phyloP scores from a whole-genome alignment of 2,888 invertebrate species.

The Sphecodes monilicornis region DNA sequence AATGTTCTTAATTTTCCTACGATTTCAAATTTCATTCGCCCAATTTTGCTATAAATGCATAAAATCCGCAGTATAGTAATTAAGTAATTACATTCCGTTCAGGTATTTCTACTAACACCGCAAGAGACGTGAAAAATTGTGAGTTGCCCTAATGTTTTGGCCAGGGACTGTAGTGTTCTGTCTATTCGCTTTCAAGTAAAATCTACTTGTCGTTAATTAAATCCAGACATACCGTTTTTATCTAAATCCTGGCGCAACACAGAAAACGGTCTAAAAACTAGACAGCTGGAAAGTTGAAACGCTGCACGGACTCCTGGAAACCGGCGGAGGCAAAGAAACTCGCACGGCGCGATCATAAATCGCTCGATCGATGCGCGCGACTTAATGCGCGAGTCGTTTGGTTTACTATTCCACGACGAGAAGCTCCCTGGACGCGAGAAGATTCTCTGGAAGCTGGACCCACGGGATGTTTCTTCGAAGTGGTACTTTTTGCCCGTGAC shows the following conservation, averaged over 20 bases:
- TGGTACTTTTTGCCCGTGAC: conserved; percentile 30
- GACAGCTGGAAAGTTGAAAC: not conserved
- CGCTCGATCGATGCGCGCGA: conserved; percentile 44
- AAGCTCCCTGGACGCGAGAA: conserved; percentile 27
- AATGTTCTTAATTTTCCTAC: too few relatives aligned
- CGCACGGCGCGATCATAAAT: conserved; percentile 24
- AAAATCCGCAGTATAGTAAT: too few relatives aligned
- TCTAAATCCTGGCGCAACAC: not conserved
- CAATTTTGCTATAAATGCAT: too few relatives aligned
- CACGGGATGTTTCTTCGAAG: conserved; percentile 42
- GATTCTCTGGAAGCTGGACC: conserved; percentile 50
- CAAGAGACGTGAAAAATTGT: not conserved
- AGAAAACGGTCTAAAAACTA: not conserved
- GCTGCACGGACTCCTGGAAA: conserved; percentile 12
- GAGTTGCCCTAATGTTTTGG: too few relatives aligned
- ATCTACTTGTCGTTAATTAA: not conserved
- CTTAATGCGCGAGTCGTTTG: conserved; percentile 23
- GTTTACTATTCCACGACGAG: conserved; percentile 7
- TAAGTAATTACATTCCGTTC: too few relatives aligned
- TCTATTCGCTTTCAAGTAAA: not conserved
- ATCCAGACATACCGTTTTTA: not conserved
- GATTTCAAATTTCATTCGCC: too few relatives aligned
- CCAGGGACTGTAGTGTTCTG: too few relatives aligned
- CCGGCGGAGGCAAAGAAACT: not conserved
- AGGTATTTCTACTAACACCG: too few relatives aligned